These are phyloP conservation scores for Pristionchus fissidentatus DNA, from an alignment of 2,888 invertebrate species.

Conservation along the genomic window DNA sequence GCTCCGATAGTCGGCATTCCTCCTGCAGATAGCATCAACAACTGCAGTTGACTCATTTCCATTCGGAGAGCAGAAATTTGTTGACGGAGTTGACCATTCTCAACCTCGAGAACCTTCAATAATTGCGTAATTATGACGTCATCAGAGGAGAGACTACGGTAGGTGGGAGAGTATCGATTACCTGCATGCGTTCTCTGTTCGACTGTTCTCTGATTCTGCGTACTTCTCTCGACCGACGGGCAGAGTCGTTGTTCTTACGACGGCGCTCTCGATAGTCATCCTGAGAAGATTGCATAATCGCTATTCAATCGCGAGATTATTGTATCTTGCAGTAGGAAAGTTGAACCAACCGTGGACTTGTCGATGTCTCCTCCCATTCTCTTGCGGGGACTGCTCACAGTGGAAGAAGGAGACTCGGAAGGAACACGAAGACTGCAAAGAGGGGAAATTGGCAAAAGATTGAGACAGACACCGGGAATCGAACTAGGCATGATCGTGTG, in stretches of 20 bases:
- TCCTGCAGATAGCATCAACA: slow-evolving; percentile 27
- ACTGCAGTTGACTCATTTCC: slow-evolving; percentile 43
- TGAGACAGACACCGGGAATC: not conserved
- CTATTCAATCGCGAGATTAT: not conserved
- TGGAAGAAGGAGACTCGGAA: slow-evolving; percentile 46
- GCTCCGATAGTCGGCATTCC: not conserved
- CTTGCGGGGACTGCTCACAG: slow-evolving; percentile 44
- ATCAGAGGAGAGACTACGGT: not conserved
- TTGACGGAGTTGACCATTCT: slow-evolving; percentile 44
- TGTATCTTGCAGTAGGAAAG: not conserved
- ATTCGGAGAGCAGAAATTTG: slow-evolving; percentile 35
- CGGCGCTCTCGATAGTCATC: slow-evolving; percentile 48
- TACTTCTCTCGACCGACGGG: slow-evolving; percentile 43
- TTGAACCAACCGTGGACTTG: slow-evolving; percentile 46
- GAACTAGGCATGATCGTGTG: not conserved
- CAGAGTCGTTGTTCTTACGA: slow-evolving; percentile 48
- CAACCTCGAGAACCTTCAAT: slow-evolving; percentile 44
- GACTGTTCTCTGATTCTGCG: slow-evolving; percentile 36
- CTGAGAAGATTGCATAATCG: slow-evolving; percentile 1
- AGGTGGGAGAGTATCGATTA: not conserved
- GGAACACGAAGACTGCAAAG: slow-evolving; percentile 17
- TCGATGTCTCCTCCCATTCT: not conserved
- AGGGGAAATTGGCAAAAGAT: not conserved
- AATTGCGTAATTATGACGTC: not conserved
- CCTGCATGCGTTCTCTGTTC: slow-evolving; percentile 46